Percentiles rank a stretch among this genome's conserved stretches.
These are phyloP conservation scores for Nudaria mundana DNA, from an alignment of 2,888 invertebrate genomes.

Conservation along the genomic window DNA sequence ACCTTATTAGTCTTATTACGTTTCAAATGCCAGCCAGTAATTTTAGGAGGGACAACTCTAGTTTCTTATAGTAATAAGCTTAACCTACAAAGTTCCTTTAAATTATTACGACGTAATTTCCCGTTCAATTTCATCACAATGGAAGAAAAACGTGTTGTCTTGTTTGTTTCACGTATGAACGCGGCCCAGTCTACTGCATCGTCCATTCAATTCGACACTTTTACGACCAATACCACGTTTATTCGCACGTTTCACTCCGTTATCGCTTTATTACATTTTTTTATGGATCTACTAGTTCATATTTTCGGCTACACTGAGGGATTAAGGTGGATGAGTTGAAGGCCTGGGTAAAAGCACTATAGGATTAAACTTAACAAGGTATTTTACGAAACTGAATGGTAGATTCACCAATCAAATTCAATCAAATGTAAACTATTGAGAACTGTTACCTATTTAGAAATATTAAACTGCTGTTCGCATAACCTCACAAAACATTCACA, in stretches of 20 bases:
- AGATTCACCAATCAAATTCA: too few relatives aligned
- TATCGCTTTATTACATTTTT: slow-evolving; percentile 70
- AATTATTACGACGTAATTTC: slow-evolving; percentile 2
- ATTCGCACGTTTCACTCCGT: slow-evolving; percentile 64
- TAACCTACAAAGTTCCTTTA: background rate
- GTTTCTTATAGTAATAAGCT: too few relatives aligned
- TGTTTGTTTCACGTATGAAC: slow-evolving; percentile 32
- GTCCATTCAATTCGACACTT: slow-evolving; percentile 67
- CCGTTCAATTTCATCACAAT: slow-evolving; percentile 15
- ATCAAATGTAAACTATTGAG: too few relatives aligned
- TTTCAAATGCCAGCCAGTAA: too few relatives aligned
- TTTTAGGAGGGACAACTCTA: too few relatives aligned
- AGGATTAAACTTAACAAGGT: background rate
- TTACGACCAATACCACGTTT: slow-evolving; percentile 61
- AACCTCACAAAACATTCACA: too few relatives aligned
- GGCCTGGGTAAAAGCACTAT: slow-evolving; percentile 3
- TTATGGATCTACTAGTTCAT: slow-evolving; percentile 70
- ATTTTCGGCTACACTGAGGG: slow-evolving; percentile 59
- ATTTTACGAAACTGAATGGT: background rate
- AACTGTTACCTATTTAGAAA: too few relatives aligned
- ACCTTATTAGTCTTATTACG: too few relatives aligned
- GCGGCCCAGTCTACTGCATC: slow-evolving; percentile 44
- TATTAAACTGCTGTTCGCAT: too few relatives aligned
- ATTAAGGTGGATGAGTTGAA: slow-evolving; percentile 52
- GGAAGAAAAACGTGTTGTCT: slow-evolving; percentile 27